Conservation (phyloP, 2,113 vertebrate genomes). For the Regulus satrapa region DNA sequence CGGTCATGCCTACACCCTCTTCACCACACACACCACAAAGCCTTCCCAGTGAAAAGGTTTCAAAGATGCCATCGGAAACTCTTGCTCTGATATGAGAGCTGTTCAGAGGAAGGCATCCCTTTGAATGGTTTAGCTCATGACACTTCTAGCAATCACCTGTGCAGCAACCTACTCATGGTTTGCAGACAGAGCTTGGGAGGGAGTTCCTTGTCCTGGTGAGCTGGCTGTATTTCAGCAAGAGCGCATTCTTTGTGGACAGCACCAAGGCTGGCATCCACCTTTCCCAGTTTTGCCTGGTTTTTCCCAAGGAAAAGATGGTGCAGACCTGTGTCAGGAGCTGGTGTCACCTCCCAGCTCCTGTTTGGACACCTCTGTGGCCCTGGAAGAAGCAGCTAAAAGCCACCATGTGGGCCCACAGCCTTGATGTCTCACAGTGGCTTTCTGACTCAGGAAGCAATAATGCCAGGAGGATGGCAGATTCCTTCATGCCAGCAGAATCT, state of each 20-base stretch:
- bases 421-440: rapidly evolving
- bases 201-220: not conserved
- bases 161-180: rapidly evolving
- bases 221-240: not conserved
- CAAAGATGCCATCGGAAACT: not conserved
- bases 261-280: not conserved
- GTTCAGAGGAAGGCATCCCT: not conserved
- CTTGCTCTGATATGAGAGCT: not conserved
- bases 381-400: not conserved
- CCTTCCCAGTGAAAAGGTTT: not conserved
- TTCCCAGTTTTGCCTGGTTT: not conserved
- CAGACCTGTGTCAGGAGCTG: not conserved
- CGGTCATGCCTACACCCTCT: not conserved
- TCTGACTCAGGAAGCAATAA: not conserved
- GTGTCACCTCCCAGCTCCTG: not conserved
- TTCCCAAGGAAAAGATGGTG: not conserved
- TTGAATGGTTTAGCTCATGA: not conserved
- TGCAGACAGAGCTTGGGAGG: not conserved
- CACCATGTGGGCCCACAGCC: not conserved
- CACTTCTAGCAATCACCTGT: rapidly evolving
- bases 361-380: not conserved
- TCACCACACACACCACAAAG: not conserved
- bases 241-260: not conserved
- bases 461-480: not conserved
- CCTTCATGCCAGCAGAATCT: not conserved